Conservation (phyloP, 2,888 invertebrate genomes). For the Tiliacea aurago region DNA sequence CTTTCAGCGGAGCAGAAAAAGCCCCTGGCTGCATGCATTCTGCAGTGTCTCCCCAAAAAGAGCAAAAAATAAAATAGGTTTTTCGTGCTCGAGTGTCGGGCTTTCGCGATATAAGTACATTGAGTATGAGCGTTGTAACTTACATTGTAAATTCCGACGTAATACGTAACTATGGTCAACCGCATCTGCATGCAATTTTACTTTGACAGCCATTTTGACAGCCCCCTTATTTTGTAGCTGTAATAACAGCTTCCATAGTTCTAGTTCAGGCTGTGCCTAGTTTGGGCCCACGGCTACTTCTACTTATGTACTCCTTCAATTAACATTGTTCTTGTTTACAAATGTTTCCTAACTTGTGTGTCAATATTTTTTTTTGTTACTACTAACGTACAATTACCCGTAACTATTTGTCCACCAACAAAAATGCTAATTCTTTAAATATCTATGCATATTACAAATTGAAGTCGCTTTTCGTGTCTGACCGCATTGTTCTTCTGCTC, state of each 20-base stretch:
- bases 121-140: slow-evolving; percentile 2
- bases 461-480: neutral
- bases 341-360: too few relatives aligned
- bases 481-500: too few relatives aligned
- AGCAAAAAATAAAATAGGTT: slow-evolving; percentile 26
- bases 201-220: neutral
- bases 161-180: neutral
- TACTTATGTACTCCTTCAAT: too few relatives aligned
- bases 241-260: neutral
- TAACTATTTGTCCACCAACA: neutral
- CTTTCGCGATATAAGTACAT: slow-evolving; percentile 10
- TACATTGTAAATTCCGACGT: neutral
- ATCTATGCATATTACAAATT: too few relatives aligned
- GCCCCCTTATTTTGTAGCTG: neutral
- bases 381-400: neutral
- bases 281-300: too few relatives aligned
- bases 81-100: slow-evolving; percentile 31
- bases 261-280: too few relatives aligned
- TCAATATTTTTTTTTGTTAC: too few relatives aligned
- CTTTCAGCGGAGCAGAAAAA: slow-evolving; percentile 30
- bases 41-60: slow-evolving; percentile 25
- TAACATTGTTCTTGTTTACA: too few relatives aligned
- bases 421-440: too few relatives aligned
- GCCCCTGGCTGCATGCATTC: slow-evolving; percentile 37
- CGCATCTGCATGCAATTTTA: neutral